Percentiles rank a stretch among this genome's conserved stretches.
Conservation (phyloP, 2,888 invertebrate species). For the Drosophila gaucha region DNA sequence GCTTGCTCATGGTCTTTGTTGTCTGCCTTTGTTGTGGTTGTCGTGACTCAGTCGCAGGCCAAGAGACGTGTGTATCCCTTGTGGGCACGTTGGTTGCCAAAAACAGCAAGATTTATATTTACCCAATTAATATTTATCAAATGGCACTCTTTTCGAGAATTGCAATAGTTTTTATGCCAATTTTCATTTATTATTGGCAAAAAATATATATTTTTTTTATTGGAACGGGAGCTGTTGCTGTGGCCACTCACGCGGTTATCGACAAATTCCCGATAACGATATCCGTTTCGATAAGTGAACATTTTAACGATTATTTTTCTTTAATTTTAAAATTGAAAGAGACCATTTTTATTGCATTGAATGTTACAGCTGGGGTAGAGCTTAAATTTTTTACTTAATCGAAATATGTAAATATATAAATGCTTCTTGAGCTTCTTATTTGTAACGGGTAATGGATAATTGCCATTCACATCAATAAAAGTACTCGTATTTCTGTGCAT, state of each 20-base stretch:
- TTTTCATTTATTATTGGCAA: conserved; percentile 48
- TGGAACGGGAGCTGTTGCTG: conserved; percentile 43
- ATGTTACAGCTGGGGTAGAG: conserved; percentile 30
- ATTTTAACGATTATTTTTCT: background rate
- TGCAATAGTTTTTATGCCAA: conserved; percentile 7
- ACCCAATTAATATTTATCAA: conserved; percentile 1
- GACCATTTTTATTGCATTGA: conserved; percentile 57
- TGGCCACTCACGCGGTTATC: conserved; percentile 19
- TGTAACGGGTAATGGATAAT: background rate
- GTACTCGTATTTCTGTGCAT: conserved; percentile 74
- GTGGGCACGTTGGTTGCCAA: background rate
- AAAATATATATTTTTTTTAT: conserved; percentile 16
- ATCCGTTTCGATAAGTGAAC: background rate
- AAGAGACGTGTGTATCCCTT: conserved; percentile 31
- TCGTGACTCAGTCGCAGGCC: conserved; percentile 31
- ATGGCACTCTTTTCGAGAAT: background rate
- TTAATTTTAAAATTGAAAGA: conserved; percentile 15
- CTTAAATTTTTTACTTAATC: conserved; percentile 13
- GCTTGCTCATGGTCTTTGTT: conserved; percentile 61
- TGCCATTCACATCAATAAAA: conserved; percentile 44
- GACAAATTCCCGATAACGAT: conserved; percentile 29
- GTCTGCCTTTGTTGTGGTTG: conserved; percentile 46
- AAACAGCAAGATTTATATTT: background rate
- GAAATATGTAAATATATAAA: conserved; percentile 44
- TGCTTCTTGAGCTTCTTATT: conserved; percentile 75